Conservation (phyloP, 2,888 invertebrate genomes). For the Anthophora plumipes region DNA sequence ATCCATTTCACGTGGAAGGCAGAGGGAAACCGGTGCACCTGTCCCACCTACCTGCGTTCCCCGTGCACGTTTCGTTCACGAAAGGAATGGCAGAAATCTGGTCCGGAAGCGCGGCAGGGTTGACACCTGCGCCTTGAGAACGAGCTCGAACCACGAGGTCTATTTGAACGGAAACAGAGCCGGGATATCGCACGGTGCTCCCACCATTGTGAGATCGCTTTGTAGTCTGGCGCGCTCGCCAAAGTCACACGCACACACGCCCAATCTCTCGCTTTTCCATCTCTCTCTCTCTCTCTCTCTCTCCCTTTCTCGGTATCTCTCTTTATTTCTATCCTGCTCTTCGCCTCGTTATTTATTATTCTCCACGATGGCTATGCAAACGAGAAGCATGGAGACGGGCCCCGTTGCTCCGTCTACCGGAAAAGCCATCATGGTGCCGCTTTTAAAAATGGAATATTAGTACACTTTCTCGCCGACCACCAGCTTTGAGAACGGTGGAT, state of each 20-base stretch:
- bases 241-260: slow-evolving; percentile 54
- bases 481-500: too few species aligned
- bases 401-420: slow-evolving; percentile 52
- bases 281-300: slow-evolving; percentile 16
- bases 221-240: slow-evolving; percentile 72
- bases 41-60: slow-evolving; percentile 18
- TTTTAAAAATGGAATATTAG: slow-evolving; percentile 51
- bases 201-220: slow-evolving; percentile 81
- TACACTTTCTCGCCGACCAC: slow-evolving; percentile 21
- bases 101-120: slow-evolving; percentile 77
- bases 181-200: slow-evolving; percentile 78
- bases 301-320: slow-evolving; percentile 4
- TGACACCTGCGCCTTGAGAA: slow-evolving; percentile 79
- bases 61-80: slow-evolving; percentile 3
- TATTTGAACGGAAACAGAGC: slow-evolving; percentile 82
- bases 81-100: slow-evolving; percentile 70
- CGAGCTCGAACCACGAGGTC: slow-evolving; percentile 60
- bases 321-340: slow-evolving; percentile 42
- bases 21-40: slow-evolving; percentile 25
- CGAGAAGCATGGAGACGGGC: slow-evolving; percentile 51
- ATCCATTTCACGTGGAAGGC: slow-evolving; percentile 1
- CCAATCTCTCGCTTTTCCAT: too few species aligned
- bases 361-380: slow-evolving; percentile 68
- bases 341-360: slow-evolving; percentile 68
- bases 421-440: slow-evolving; percentile 56